Base-by-base conservation (phyloP, 2,888 invertebrate genomes). In the Eumacrocentrus americanus region DNA sequence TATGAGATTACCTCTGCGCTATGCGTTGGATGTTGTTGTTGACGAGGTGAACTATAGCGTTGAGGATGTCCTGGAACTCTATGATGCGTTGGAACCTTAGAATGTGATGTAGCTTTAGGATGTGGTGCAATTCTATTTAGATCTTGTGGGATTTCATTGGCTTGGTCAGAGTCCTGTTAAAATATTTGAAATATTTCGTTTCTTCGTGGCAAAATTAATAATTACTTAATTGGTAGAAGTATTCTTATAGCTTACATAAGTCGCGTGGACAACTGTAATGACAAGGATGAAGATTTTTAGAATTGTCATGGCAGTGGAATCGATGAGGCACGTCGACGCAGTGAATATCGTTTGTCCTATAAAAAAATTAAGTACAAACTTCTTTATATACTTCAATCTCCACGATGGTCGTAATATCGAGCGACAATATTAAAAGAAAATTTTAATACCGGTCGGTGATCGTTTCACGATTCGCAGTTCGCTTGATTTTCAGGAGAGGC, bases 381-480 rank as follows among this genome's bases (percentile, higher is more conserved):
- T 55, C 54, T 55, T 55, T 55, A 53, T 55, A 55, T 55, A 55
- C 18, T 55, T 46, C 44, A 55, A 55, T 46, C 44, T 34, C 42
- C 16, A 22, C 54, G 35, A 50, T 46, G 35, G 35, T 55, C 44
- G 54, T 46, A 46, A 55, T 22, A 44, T 11, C 46, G 7, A 29
- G 44, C 46, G 25, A 44, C 40, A 14, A 29, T 46, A 55, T 55
- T 55, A 55, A 44, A 53, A 53, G 42, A 53, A 53, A 42, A 42
- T 53, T 53, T 53, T 53, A 42, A 53, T 53, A 42, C 25, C 53
- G 42, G 14, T 14, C 53, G 38, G 23, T 25, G 53, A 40, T 53
- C 53, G 53, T 53, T 53, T 53, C 53, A 53, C 40, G 53, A 42
- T 53, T 53, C 53, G 40, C 53, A 53, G 53, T 53, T 29, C 53